Percentiles rank a stretch among this genome's conserved stretches.
These are phyloP conservation scores for Sphaerophoria rueppellii DNA, from an alignment of 2,888 invertebrate species.

Conservation along the genomic window DNA sequence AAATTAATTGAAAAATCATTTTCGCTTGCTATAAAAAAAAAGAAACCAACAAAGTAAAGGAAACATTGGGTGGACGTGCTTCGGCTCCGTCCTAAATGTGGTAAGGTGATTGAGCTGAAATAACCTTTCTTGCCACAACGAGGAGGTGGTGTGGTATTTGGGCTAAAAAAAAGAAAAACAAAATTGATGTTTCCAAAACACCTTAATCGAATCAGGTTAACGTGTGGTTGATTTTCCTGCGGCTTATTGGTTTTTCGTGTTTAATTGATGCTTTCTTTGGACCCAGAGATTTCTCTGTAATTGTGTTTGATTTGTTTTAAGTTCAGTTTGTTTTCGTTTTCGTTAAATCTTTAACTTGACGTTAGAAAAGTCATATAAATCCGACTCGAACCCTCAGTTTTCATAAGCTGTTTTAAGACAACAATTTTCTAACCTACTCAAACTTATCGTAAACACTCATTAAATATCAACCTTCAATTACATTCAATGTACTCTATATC, in stretches of 20 bases:
- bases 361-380: too few species aligned
- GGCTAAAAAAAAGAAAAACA: neutral
- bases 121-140: neutral
- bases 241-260: conserved; percentile 31
- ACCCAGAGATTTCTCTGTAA: too few species aligned
- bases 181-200: conserved; percentile 34
- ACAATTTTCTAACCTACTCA: too few species aligned
- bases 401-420: too few species aligned
- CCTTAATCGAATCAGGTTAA: conserved; percentile 46
- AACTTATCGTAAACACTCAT: too few species aligned
- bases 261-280: neutral
- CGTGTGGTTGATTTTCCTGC: conserved; percentile 33
- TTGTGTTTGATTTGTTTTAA: too few species aligned
- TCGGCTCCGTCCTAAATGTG: neutral
- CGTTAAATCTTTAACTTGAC: too few species aligned
- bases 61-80: neutral
- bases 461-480: too few species aligned
- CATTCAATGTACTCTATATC: too few species aligned
- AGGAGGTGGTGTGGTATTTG: neutral
- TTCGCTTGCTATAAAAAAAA: neutral
- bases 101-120: neutral
- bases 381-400: too few species aligned
- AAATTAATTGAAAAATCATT: conserved; percentile 2
- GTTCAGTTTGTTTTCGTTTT: too few species aligned
- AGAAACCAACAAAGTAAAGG: neutral